Evolutionary conservation across 2,797 vertebrate species (phyloP).

Genomic region (Propithecus perrieri): DNA sequence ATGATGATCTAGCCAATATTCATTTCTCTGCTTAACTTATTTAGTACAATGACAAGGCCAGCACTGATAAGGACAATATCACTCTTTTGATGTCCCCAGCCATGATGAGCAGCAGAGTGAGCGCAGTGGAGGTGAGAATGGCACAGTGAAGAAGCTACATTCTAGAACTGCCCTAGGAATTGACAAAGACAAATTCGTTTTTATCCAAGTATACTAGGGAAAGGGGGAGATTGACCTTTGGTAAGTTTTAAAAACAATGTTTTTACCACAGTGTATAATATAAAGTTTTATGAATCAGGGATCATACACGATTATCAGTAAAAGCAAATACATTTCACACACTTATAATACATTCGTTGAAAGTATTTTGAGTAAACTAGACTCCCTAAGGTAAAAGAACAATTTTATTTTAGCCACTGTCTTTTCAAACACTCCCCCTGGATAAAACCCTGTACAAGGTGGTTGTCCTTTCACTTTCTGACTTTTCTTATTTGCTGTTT

Average conservation of each 20-base stretch:
- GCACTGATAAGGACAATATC: background rate
- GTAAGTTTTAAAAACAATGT: background rate
- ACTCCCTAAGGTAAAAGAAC: background rate
- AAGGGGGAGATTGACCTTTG: background rate
- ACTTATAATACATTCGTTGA: background rate
- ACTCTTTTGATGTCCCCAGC: background rate
- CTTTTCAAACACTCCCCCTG: background rate
- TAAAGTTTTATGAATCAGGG: background rate
- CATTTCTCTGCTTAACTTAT: background rate
- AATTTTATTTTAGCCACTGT: background rate
- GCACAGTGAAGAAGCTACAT: background rate
- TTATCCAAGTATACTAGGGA: background rate
- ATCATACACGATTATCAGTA: background rate
- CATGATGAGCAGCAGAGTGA: background rate
- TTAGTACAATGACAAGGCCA: background rate
- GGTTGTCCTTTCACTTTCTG: background rate
- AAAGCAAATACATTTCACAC: background rate
- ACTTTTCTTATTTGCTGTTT: background rate
- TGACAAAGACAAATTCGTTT: background rate
- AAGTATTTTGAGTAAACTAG: background rate
- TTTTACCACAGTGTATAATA: background rate
- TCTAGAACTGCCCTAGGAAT: background rate
- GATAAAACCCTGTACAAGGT: background rate
- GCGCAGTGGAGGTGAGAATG: fast-evolving
- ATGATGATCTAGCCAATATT: background rate